Percentiles rank a stretch among this genome's conserved stretches.
These are phyloP conservation scores for Lagorchestes hirsutus DNA, from an alignment of 2,797 vertebrate species.

Conservation along the genomic window DNA sequence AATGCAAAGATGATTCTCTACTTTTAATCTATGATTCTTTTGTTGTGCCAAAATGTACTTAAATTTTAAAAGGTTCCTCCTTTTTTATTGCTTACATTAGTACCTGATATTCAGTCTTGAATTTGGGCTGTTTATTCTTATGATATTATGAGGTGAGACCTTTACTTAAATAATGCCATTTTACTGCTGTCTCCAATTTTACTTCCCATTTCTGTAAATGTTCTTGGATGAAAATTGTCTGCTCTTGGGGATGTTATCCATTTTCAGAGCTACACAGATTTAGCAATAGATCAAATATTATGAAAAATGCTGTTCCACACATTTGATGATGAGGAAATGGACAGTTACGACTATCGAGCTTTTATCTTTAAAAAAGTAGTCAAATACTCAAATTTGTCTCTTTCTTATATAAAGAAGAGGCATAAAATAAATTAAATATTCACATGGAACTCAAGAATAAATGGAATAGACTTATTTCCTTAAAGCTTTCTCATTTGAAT, in stretches of 20 bases:
- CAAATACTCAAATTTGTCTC: neutral
- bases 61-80: neutral
- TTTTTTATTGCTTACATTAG: constrained; percentile 65
- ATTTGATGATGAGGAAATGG: neutral
- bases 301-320: neutral
- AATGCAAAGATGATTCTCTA: constrained; percentile 71
- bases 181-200: constrained; percentile 55
- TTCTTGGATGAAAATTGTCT: neutral
- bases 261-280: constrained; percentile 11
- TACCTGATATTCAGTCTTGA: constrained; percentile 57
- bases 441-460: neutral
- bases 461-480: neutral
- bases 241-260: neutral
- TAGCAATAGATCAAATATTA: neutral
- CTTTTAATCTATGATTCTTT: constrained; percentile 49
- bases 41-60: neutral
- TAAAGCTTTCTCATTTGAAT: neutral
- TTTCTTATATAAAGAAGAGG: neutral
- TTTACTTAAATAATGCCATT: constrained; percentile 58
- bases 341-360: neutral
- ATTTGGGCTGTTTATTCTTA: constrained; percentile 60
- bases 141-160: constrained; percentile 33
- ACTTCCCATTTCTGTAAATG: constrained; percentile 37
- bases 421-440: neutral
- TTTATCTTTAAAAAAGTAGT: neutral